A percentile compares a stretch with the other conserved stretches of the same genome.
Conservation (phyloP, 2,888 invertebrate species). For the Philaethria dido region DNA sequence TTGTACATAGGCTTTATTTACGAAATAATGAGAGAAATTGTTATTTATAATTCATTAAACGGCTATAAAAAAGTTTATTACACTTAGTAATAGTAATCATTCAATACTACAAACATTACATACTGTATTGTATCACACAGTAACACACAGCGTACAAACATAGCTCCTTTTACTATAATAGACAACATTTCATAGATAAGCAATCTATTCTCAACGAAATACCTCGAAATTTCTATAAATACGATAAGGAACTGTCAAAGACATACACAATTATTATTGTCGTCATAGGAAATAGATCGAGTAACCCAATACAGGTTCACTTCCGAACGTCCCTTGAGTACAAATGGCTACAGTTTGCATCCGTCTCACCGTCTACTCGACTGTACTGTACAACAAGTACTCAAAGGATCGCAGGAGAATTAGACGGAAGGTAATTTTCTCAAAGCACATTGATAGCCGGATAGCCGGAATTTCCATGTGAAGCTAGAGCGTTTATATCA, state of each 20-base stretch:
- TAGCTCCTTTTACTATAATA: background rate
- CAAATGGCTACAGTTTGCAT: constrained; percentile 72
- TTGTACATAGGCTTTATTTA: too few relatives aligned
- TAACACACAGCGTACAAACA: background rate
- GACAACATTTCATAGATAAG: background rate
- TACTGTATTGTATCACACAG: background rate
- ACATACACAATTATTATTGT: constrained; percentile 35
- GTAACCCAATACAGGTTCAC: constrained; percentile 61
- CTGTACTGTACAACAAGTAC: constrained; percentile 43
- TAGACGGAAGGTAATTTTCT: constrained; percentile 42
- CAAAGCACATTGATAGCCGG: constrained; percentile 35
- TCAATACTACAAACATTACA: too few relatives aligned
- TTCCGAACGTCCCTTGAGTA: constrained; percentile 48
- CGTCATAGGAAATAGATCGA: constrained; percentile 50
- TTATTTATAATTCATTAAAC: too few relatives aligned
- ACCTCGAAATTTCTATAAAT: constrained; percentile 16
- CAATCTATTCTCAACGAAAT: constrained; percentile 2
- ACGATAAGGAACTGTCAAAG: constrained; percentile 35
- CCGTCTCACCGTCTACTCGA: constrained; percentile 52
- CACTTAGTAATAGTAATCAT: too few relatives aligned
- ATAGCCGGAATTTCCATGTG: constrained; percentile 31
- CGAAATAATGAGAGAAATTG: too few relatives aligned
- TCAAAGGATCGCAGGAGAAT: constrained; percentile 46
- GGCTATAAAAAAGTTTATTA: too few relatives aligned
- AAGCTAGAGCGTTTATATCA: constrained; percentile 26